Conservation (phyloP, 2,113 vertebrate genomes). For the Leptocoma aspasia region DNA sequence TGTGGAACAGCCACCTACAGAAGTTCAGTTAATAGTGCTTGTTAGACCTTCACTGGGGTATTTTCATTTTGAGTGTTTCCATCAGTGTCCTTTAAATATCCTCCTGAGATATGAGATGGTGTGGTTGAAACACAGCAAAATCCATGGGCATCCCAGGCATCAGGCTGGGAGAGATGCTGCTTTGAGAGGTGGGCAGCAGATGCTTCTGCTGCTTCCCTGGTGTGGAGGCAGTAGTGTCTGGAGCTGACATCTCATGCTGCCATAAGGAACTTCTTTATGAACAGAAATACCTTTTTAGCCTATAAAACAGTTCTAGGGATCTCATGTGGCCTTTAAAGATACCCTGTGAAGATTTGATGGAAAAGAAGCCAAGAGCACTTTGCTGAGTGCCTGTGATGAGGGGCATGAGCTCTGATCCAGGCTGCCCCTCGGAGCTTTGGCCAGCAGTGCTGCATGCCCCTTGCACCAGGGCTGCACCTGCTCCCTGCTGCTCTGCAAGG, state of each 20-base stretch:
- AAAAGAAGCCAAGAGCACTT: background rate
- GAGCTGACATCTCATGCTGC: background rate
- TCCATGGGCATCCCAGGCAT: background rate
- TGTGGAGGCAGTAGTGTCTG: rapidly evolving
- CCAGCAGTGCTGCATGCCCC: rapidly evolving
- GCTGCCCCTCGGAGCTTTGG: rapidly evolving
- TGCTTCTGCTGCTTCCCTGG: background rate
- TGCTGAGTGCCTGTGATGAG: background rate
- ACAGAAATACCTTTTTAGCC: background rate
- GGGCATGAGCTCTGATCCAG: rapidly evolving
- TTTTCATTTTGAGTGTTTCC: background rate
- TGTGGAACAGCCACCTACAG: rapidly evolving
- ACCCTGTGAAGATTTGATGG: background rate
- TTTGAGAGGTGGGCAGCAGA: background rate
- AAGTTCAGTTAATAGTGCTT: background rate
- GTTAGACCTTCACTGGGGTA: background rate
- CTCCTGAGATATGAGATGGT: background rate
- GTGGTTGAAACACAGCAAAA: background rate
- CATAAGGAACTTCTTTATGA: background rate
- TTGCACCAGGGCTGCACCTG: rapidly evolving
- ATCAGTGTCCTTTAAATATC: background rate
- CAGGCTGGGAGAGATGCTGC: background rate
- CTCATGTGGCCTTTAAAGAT: background rate
- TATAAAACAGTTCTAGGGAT: background rate
- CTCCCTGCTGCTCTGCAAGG: background rate